Percentiles rank a stretch among this genome's conserved stretches.
These are phyloP conservation scores for Antennarius striatus DNA, from an alignment of 2,113 vertebrate species.

Conservation along the genomic window DNA sequence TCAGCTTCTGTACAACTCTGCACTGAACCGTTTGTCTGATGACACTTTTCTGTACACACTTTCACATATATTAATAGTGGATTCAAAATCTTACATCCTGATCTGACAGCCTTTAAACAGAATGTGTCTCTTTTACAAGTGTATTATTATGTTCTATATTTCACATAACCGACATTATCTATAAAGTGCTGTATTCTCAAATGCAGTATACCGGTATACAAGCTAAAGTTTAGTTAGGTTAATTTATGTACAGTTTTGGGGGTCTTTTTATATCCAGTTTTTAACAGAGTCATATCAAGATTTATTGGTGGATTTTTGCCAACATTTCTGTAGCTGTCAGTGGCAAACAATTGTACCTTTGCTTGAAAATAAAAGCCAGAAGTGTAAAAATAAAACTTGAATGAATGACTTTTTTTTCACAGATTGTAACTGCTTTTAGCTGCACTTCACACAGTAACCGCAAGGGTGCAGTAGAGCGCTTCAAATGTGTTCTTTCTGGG, in stretches of 20 bases:
- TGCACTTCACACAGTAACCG: constrained; percentile 33
- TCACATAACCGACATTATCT: constrained; percentile 58
- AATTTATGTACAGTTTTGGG: constrained; percentile 79
- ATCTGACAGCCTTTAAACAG: constrained; percentile 66
- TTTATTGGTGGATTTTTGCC: constrained; percentile 79
- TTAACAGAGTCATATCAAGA: constrained; percentile 82
- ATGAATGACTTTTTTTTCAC: constrained; percentile 25
- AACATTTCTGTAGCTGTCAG: constrained; percentile 78
- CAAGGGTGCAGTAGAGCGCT: constrained; percentile 57
- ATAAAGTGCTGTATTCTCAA: constrained; percentile 52
- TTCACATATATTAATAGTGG: constrained; percentile 46
- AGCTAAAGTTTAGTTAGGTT: constrained; percentile 57
- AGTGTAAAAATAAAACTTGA: constrained; percentile 45
- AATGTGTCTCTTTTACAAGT: constrained; percentile 55
- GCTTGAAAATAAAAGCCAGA: constrained; percentile 85
- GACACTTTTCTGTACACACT: constrained; percentile 44
- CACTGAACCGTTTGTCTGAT: constrained; percentile 25
- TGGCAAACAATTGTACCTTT: constrained; percentile 77
- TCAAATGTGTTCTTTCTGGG: not conserved
- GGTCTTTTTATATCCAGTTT: constrained; percentile 86
- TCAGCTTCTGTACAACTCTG: constrained; percentile 3
- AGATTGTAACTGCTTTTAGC: not conserved
- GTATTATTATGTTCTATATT: constrained; percentile 48
- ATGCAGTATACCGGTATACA: constrained; percentile 21
- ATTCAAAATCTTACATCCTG: constrained; percentile 31